phyloP scores from a whole-genome alignment of 2,113 vertebrate species.

The Cyprinodon brontotheroides region DNA sequence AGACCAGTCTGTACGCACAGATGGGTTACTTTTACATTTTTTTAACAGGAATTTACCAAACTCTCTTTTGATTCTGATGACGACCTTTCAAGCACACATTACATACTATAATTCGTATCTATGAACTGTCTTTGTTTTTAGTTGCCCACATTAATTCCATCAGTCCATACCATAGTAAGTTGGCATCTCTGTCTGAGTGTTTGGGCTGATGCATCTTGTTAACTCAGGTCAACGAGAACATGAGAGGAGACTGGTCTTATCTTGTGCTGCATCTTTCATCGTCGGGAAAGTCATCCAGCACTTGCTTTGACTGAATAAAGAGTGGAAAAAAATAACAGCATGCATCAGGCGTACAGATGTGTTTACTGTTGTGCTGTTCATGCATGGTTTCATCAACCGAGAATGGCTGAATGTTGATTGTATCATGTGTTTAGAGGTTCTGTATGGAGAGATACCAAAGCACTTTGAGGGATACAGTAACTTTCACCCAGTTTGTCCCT shows the following conservation, averaged over 20 bases:
- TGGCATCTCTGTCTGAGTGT: conserved; percentile 75
- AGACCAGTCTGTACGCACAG: conserved; percentile 92
- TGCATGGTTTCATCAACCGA: conserved; percentile 74
- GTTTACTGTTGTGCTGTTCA: conserved; percentile 63
- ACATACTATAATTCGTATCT: conserved; percentile 71
- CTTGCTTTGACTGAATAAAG: conserved; percentile 35
- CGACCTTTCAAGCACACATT: conserved; percentile 50
- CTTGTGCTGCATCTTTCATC: conserved; percentile 69
- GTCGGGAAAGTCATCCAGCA: conserved; percentile 25
- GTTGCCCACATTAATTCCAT: conserved; percentile 80
- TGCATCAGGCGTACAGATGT: conserved; percentile 71
- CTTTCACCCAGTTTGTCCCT: conserved; percentile 66
- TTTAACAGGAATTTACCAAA: neutral
- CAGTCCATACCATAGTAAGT: conserved; percentile 82
- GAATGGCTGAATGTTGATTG: conserved; percentile 68
- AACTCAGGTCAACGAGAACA: conserved; percentile 59
- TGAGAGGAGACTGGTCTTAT: conserved; percentile 34
- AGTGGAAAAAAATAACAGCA: conserved; percentile 58
- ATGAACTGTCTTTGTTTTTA: conserved; percentile 80
- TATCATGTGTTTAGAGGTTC: conserved; percentile 46
- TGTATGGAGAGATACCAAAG: conserved; percentile 51
- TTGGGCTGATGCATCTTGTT: conserved; percentile 80
- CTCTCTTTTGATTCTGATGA: conserved; percentile 54
- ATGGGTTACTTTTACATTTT: neutral
- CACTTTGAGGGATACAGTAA: conserved; percentile 67